Conservation (phyloP, 2,113 vertebrate species). For the Passerina amoena region DNA sequence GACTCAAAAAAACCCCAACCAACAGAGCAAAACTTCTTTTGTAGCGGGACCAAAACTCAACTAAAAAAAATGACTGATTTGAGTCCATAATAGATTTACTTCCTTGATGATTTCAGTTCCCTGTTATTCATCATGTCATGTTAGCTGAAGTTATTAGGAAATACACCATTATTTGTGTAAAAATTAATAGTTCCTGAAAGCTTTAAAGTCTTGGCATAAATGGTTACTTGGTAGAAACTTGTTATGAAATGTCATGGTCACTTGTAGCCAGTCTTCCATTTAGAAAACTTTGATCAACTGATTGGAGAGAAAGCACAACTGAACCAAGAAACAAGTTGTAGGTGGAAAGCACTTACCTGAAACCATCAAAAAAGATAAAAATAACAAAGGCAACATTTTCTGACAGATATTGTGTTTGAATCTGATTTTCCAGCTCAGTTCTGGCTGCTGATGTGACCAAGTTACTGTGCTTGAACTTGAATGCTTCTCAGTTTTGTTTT, state of each 20-base stretch:
- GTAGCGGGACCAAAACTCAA: constrained; percentile 17
- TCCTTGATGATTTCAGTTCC: constrained; percentile 19
- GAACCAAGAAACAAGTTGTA: background rate
- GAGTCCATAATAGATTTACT: background rate
- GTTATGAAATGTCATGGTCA: background rate
- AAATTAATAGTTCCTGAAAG: constrained; percentile 24
- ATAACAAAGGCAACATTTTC: background rate
- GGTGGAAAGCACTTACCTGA: background rate
- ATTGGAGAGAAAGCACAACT: background rate
- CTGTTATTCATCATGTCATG: constrained; percentile 1
- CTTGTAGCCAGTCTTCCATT: background rate
- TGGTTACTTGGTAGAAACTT: background rate
- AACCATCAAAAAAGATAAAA: background rate
- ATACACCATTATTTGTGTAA: constrained; percentile 21
- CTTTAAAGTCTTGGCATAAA: background rate
- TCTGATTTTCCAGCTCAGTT: background rate
- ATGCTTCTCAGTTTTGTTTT: background rate
- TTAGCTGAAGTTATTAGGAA: background rate
- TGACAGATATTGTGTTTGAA: background rate
- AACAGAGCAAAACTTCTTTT: constrained; percentile 20
- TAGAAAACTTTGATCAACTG: background rate
- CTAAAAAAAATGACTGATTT: background rate
- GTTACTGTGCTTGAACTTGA: background rate
- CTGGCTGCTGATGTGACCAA: background rate
- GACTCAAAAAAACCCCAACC: background rate